Conservation (phyloP, 2,113 vertebrate genomes). For the Seriola quinqueradiata region DNA sequence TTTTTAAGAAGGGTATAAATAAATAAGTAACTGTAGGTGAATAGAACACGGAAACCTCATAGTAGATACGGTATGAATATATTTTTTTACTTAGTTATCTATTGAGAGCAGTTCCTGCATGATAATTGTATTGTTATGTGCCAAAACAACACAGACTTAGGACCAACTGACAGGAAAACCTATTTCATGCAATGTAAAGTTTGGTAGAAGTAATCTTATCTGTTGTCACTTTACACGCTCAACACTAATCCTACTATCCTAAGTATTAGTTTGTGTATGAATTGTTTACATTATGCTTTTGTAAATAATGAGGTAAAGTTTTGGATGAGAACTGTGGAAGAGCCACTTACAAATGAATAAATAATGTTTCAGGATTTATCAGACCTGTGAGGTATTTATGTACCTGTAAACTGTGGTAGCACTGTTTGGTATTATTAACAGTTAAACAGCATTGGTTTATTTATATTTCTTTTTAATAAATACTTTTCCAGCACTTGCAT, state of each 20-base stretch:
- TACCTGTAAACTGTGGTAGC: neutral
- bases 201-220: neutral
- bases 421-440: constrained; percentile 8
- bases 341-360: neutral
- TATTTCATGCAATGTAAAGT: neutral
- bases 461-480: neutral
- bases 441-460: constrained; percentile 5
- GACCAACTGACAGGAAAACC: neutral
- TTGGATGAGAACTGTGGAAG: neutral
- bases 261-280: too few relatives aligned
- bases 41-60: neutral
- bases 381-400: neutral
- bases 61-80: neutral
- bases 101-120: neutral
- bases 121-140: neutral
- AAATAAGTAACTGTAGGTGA: neutral
- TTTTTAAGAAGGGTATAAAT: neutral
- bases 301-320: neutral
- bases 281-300: neutral
- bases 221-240: neutral
- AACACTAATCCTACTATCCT: too few relatives aligned
- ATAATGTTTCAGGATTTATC: neutral
- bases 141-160: neutral
- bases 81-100: neutral
- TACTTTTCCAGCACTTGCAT: neutral